phyloP scores from a whole-genome alignment of 1,140 invertebrate species.

The Psilanteris sp. region DNA sequence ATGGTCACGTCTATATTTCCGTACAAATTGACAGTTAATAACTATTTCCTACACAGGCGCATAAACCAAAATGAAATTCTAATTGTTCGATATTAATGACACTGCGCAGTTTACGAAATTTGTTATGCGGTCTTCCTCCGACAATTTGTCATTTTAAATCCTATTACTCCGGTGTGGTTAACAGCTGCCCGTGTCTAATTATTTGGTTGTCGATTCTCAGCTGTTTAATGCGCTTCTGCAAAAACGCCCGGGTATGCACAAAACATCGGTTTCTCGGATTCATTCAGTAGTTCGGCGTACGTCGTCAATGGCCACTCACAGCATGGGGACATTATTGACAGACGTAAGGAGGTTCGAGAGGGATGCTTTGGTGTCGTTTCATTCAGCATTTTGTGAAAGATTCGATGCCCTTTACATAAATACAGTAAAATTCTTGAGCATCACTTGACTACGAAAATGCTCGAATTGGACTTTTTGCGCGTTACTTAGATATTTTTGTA shows the following conservation, averaged over 20 bases:
- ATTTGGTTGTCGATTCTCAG: slow-evolving; percentile 28
- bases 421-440: slow-evolving; percentile 63
- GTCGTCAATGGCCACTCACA: slow-evolving; percentile 63
- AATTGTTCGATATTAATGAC: slow-evolving; percentile 29
- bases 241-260: slow-evolving; percentile 46
- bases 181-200: slow-evolving; percentile 71
- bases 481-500: too few relatives aligned
- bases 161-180: slow-evolving; percentile 5
- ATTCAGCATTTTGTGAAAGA: slow-evolving; percentile 71
- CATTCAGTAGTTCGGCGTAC: slow-evolving; percentile 67
- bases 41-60: slow-evolving; percentile 1
- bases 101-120: not conserved
- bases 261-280: slow-evolving; percentile 60
- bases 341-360: slow-evolving; percentile 59
- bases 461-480: slow-evolving; percentile 6
- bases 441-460: slow-evolving; percentile 70
- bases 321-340: slow-evolving; percentile 57
- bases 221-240: slow-evolving; percentile 30
- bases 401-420: slow-evolving; percentile 68
- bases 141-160: slow-evolving; percentile 42
- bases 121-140: not conserved
- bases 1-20: slow-evolving; percentile 10
- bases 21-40: slow-evolving; percentile 1
- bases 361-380: slow-evolving; percentile 73
- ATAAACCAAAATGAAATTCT: not conserved